phyloP scores from a whole-genome alignment of 2,888 invertebrate species.

The Crocallis elinguaria region DNA sequence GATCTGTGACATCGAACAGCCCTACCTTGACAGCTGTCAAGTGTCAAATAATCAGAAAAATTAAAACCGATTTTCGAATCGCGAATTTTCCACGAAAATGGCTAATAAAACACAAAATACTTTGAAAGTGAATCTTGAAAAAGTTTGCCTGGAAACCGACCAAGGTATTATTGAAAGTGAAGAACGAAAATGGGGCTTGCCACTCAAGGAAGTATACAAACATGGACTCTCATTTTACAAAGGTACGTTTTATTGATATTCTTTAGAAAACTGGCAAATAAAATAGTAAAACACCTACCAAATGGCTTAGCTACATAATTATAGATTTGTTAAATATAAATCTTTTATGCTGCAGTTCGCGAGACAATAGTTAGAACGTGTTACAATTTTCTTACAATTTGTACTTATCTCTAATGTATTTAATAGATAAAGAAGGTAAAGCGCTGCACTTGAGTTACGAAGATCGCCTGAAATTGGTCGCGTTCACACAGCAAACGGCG shows the following conservation, averaged over 20 bases:
- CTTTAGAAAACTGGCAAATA: no score
- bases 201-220: slow-evolving; percentile 93
- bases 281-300: no score
- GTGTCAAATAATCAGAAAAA: slow-evolving; percentile 4
- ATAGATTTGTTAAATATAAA: no score
- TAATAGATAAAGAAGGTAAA: slow-evolving; percentile 97
- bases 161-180: slow-evolving; percentile 79
- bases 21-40: slow-evolving; percentile 1
- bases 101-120: slow-evolving; percentile 59
- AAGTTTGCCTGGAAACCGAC: slow-evolving; percentile 76
- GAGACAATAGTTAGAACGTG: not conserved
- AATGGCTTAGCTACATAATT: no score
- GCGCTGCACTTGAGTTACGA: slow-evolving; percentile 97
- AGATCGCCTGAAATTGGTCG: slow-evolving; percentile 95
- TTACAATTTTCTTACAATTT: no score
- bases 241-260: slow-evolving; percentile 84
- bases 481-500: slow-evolving; percentile 95
- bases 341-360: no score
- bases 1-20: no score
- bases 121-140: slow-evolving; percentile 69
- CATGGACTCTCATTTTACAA: slow-evolving; percentile 96
- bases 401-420: not conserved
- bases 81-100: slow-evolving; percentile 48
- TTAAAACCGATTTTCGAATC: slow-evolving; percentile 29
- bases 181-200: slow-evolving; percentile 87